A percentile compares a stretch with the other conserved stretches of the same genome.
phyloP scores from a whole-genome alignment of 2,888 invertebrate genomes.

The Drosophila koepferae region DNA sequence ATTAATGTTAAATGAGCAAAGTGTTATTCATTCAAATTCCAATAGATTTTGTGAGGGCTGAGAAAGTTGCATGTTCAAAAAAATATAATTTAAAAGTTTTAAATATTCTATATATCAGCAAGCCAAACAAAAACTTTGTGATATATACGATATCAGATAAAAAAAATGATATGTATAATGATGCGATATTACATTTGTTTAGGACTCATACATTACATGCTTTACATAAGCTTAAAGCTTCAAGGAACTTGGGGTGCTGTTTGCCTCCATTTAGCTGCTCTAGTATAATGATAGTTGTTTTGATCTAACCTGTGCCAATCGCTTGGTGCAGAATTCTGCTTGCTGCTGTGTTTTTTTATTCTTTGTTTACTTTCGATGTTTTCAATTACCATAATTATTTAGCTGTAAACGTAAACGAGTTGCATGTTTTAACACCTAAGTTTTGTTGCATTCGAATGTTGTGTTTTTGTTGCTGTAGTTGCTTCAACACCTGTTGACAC shows the following conservation, averaged over 20 bases:
- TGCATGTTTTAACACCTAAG: slow-evolving; percentile 42
- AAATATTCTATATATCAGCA: too few relatives aligned
- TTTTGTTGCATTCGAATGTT: slow-evolving; percentile 45
- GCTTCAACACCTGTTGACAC: slow-evolving; percentile 10
- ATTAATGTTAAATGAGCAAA: neutral
- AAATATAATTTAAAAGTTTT: too few relatives aligned
- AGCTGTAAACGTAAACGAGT: slow-evolving; percentile 6
- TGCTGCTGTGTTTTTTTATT: neutral
- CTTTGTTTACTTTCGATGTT: neutral
- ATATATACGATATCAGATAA: too few relatives aligned
- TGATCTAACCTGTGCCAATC: slow-evolving; percentile 28
- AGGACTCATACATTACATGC: neutral
- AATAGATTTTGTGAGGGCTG: too few relatives aligned
- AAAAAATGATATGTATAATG: neutral
- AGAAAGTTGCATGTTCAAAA: too few relatives aligned
- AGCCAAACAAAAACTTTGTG: too few relatives aligned
- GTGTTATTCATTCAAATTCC: neutral
- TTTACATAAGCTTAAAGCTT: neutral
- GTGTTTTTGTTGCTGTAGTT: slow-evolving; percentile 70
- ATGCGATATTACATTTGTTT: neutral
- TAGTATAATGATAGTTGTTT: neutral
- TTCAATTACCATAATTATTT: neutral
- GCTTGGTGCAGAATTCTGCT: slow-evolving; percentile 1
- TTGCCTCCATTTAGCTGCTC: neutral
- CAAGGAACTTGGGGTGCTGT: neutral